Conservation (phyloP, 2,888 invertebrate species). For the Stratiomys singularior region DNA sequence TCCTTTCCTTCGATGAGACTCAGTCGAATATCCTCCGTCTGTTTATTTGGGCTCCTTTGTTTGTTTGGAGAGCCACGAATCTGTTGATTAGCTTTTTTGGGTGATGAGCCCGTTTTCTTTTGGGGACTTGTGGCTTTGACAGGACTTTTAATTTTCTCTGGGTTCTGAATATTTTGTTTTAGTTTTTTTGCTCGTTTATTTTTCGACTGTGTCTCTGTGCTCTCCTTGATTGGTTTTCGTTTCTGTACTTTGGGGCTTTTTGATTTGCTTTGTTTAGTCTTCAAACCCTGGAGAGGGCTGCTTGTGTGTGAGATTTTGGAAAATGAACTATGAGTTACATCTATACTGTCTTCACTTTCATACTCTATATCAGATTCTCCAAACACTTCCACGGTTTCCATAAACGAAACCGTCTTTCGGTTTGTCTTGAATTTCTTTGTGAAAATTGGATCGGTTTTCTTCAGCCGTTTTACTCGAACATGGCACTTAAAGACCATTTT, state of each 20-base stretch:
- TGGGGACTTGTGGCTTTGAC: not conserved
- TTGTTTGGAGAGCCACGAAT: not conserved
- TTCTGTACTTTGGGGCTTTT: too few relatives aligned
- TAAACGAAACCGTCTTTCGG: slow-evolving; percentile 53
- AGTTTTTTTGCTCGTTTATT: not conserved
- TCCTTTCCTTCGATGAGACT: not conserved
- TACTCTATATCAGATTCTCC: slow-evolving; percentile 52
- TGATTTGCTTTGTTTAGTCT: too few relatives aligned
- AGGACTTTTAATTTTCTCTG: not conserved
- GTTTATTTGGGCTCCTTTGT: not conserved
- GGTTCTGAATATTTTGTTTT: not conserved
- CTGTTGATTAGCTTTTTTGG: not conserved
- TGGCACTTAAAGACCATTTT: slow-evolving; percentile 52
- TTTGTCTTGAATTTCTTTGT: slow-evolving; percentile 49
- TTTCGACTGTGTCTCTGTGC: not conserved
- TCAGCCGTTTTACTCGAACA: slow-evolving; percentile 51
- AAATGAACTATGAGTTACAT: not conserved
- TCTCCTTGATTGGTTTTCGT: too few relatives aligned
- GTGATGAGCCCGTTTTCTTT: not conserved
- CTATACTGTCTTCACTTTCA: slow-evolving; percentile 11
- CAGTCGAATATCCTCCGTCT: not conserved
- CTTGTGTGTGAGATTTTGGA: not conserved
- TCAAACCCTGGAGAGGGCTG: not conserved
- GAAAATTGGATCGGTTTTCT: not conserved
- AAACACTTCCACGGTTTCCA: slow-evolving; percentile 55